Evolutionary conservation across 2,888 invertebrate genomes (phyloP).

Genomic region (Ophion costatus): DNA sequence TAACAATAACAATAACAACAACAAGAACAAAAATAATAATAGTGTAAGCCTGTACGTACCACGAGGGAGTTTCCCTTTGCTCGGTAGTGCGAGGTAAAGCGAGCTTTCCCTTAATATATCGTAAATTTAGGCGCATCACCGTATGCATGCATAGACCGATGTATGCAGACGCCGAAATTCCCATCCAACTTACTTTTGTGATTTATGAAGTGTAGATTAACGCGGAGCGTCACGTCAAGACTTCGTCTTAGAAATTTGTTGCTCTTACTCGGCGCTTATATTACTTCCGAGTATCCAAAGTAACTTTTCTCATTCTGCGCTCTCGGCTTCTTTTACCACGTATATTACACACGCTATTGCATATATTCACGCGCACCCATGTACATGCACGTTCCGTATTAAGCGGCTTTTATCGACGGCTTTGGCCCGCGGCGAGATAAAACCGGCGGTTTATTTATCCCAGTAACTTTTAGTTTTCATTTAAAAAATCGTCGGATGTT

Average conservation of each 20-base stretch:
- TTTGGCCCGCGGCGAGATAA: too few relatives aligned
- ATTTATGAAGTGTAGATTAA: conserved; percentile 31
- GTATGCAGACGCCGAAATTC: conserved; percentile 22
- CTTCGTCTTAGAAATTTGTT: conserved; percentile 41
- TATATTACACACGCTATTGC: not conserved
- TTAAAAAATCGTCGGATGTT: too few relatives aligned
- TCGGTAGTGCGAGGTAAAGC: not conserved
- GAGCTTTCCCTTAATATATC: not conserved
- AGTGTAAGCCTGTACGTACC: not conserved
- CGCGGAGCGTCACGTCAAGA: not conserved
- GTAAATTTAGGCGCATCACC: too few relatives aligned
- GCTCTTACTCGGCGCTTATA: conserved; percentile 39
- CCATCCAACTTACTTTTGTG: conserved; percentile 26
- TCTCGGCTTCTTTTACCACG: conserved; percentile 2
- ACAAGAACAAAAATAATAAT: not conserved
- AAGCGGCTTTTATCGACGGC: not conserved
- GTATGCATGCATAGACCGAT: not conserved
- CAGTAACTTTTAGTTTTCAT: too few relatives aligned
- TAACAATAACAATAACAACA: not conserved
- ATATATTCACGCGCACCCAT: not conserved
- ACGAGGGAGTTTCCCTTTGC: not conserved
- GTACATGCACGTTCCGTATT: not conserved
- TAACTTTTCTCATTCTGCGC: conserved; percentile 13
- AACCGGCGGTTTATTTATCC: too few relatives aligned
- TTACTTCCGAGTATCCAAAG: conserved; percentile 38